A percentile compares a stretch with the other conserved stretches of the same genome.
Evolutionary conservation across 53 echinoderm and acorn worm species (phyloP).

Genomic region (Crossaster papposus): DNA sequence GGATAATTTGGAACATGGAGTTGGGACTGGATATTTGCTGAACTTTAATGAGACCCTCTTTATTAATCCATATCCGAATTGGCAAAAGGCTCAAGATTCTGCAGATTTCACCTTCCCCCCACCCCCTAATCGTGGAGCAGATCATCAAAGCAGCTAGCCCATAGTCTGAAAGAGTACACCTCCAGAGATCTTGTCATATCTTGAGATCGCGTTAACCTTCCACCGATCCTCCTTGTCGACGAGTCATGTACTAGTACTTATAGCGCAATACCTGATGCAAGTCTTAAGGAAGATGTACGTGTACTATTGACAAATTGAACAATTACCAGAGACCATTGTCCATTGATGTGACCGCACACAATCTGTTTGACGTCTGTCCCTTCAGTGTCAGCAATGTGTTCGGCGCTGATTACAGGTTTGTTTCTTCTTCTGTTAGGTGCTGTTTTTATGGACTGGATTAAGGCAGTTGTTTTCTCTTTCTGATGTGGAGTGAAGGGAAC

Average conservation of each 20-base stretch:
- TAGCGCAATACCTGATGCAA: background rate
- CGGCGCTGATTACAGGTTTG: too few relatives aligned
- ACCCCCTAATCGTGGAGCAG: background rate
- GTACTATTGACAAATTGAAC: background rate
- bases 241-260: constrained; percentile 21
- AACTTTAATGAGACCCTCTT: background rate
- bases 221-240: background rate
- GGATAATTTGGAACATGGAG: too few relatives aligned
- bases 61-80: background rate
- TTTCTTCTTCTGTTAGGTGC: too few relatives aligned
- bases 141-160: background rate
- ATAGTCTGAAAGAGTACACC: constrained; percentile 6
- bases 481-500: too few relatives aligned
- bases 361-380: background rate
- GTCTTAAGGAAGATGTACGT: background rate
- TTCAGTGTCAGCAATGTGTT: background rate
- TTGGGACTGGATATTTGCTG: too few relatives aligned
- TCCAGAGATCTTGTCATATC: background rate
- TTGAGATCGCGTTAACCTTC: background rate
- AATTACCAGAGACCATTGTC: too few relatives aligned
- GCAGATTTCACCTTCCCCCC: too few relatives aligned
- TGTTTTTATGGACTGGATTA: too few relatives aligned
- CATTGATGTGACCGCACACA: too few relatives aligned
- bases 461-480: too few relatives aligned
- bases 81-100: background rate